Conservation (phyloP, 2,797 vertebrate genomes). For the Halcyon badia region DNA sequence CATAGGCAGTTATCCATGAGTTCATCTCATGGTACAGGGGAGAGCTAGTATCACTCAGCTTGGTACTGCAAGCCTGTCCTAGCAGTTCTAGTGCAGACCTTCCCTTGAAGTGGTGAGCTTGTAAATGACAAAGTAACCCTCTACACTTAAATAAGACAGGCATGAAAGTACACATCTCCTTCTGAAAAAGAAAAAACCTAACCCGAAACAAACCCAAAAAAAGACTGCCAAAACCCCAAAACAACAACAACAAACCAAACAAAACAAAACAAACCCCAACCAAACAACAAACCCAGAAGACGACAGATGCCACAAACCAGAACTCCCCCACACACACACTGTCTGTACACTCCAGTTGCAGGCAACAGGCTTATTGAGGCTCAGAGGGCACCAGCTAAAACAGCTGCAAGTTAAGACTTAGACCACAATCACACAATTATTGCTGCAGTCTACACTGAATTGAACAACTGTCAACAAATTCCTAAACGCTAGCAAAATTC, state of each 20-base stretch:
- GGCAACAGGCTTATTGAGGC: neutral
- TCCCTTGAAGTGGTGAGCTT: neutral
- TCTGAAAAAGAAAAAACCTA: neutral
- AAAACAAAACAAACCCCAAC: neutral
- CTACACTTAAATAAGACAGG: neutral
- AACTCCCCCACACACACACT: neutral
- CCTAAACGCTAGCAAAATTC: neutral
- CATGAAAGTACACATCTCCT: neutral
- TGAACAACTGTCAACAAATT: neutral
- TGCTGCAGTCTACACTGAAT: neutral
- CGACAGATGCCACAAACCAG: neutral
- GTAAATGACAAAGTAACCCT: neutral
- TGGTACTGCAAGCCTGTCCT: neutral
- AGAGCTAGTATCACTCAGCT: neutral
- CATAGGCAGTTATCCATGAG: neutral
- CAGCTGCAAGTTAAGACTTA: neutral
- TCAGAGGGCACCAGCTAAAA: neutral
- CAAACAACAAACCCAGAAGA: neutral
- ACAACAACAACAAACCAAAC: neutral
- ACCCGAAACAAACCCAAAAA: neutral
- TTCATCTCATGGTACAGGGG: neutral
- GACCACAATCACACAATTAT: neutral
- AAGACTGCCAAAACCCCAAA: neutral
- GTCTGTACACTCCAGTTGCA: neutral
- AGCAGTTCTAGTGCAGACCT: neutral